Conservation (phyloP, 2,113 vertebrate species). For the Limnothrissa miodon region DNA sequence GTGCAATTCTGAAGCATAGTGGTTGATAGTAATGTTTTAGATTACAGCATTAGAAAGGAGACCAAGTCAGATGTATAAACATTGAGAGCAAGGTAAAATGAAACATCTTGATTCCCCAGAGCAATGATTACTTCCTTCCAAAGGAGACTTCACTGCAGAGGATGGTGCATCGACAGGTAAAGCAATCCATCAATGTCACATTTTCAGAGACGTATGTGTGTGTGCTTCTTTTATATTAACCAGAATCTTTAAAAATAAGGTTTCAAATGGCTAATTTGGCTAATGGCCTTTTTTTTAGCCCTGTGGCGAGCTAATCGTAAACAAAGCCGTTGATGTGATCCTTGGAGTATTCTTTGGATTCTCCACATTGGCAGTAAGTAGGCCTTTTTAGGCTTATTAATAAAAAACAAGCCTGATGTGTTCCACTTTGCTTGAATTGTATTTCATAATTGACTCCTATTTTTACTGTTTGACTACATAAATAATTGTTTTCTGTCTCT, state of each 20-base stretch:
- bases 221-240: no score
- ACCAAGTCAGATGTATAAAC: no score
- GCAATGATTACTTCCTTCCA: neutral
- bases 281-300: neutral
- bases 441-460: neutral
- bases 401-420: neutral
- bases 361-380: neutral
- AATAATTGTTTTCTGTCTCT: neutral
- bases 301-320: neutral
- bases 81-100: no score
- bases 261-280: neutral
- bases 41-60: no score
- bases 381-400: neutral
- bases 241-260: neutral
- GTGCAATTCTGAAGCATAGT: no score
- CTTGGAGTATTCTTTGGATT: constrained; percentile 1
- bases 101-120: no score
- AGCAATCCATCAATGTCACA: neutral
- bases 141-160: neutral
- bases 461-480: neutral
- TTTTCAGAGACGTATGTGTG: no score
- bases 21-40: no score
- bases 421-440: neutral
- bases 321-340: neutral
- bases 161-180: neutral